Evolutionary conservation across 2,888 invertebrate species (phyloP), one percentile per base, ranked within the genome.

Genomic region (Theristus sp.): DNA sequence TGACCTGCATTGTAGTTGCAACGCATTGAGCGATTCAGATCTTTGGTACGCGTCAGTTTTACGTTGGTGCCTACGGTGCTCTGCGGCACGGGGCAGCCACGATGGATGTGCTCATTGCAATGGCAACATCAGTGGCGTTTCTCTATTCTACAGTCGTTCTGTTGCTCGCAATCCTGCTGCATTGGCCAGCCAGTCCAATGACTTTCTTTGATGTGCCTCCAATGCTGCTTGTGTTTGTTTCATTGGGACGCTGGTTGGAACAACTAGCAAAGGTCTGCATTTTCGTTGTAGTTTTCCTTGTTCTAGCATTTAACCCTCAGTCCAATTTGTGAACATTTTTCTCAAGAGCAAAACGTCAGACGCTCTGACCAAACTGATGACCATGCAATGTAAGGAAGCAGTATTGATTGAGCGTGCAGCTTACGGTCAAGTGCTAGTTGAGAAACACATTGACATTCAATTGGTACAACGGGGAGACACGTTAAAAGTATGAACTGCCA

Each of bases 161-260:
- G 1, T 72, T 83, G 0, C 84, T 85, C 0, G 87, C 93, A 0
- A 86, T 90, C 79, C 77, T 81, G n/a, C 75, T 86, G 72, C 79
- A 81, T 63, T 87, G 89, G 71, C 78, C 82, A 60, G 81, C 82
- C 0, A 91, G 90, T 64, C 98, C 98, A 0, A 82, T 87, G 73
- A 98, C 98, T 0, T 98, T 99, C 78, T 99, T 99, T 77, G 98
- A 99, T 76, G 96, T 96, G 0, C 93, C 98, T 0, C 98, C 98
- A 0, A 99, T 98, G 98, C 76, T 99, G 65, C 79, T 99, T 55
- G 87, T 96, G 29, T 99, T 99, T 74, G 89, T 99, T 52, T 89
- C 93, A 0, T 77, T 98, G 55, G 98, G 98, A 0, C 78, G 93
- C 62, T 98, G 96, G 96, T 77, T 99, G 65, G 98, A 99, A 75